Base-by-base conservation (phyloP, 2,888 invertebrate genomes). In the Lithophane leautieri region DNA sequence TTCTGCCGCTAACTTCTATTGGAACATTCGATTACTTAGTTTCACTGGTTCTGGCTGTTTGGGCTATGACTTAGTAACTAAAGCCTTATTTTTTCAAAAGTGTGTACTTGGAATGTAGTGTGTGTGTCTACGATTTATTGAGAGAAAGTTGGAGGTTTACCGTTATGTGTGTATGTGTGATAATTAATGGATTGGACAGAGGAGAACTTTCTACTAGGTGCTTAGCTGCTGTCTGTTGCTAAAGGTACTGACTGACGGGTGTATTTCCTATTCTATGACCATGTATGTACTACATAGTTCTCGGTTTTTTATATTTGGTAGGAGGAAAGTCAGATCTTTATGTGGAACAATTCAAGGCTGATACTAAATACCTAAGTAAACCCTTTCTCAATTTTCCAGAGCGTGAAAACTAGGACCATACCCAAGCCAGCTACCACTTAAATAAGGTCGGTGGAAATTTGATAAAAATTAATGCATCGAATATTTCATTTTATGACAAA, bases 401-500 rank as follows among this genome's bases (percentile, higher is more conserved):
- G 1, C 9, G 2, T 52, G 42, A 47, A 28, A 34, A 42, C 54
- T 16, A 40, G 42, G 14, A n/a, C 19, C 22, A 62, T 63, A 54
- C 47, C 22, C 47, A 67, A n/a, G 11, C 44, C 42, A 47, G 22
- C n/a, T 22, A 61, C 56, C 54, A 61, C 50, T 61, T 58, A 61
- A 78, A 79, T 61, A 79, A 79, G 67, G 84, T 73, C 79, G 61
- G 70, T 68, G 22, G 61, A 83, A 73, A 79, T 73, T 66, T 86
- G 73, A 83, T 83, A 83, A 83, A 83, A 78, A 83, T 83, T 71
- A 86, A 83, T 86, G 86, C 79, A 83, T 73, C 68, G 68, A 70
- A 86, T 86, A 83, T 83, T 83, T 83, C 84, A 83, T 79, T 83
- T 83, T 69, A 73, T 78, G 86, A 83, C 82, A 83, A 83, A 83